Conservation (phyloP, 2,797 vertebrate genomes). For the Perodicticus potto region DNA sequence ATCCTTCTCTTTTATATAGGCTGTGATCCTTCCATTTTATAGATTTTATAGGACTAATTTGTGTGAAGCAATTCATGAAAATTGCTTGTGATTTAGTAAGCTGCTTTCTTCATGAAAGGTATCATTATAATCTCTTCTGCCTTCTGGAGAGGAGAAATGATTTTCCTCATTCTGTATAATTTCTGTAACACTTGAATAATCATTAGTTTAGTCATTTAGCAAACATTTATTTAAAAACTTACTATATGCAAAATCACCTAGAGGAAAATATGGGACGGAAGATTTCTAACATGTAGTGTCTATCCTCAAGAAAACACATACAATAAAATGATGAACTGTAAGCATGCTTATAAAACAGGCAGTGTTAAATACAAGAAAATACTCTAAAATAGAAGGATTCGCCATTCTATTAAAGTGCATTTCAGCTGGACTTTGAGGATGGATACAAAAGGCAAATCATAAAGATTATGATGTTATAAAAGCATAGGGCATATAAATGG, state of each 20-base stretch:
- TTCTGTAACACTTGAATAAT: slow-evolving; percentile 64
- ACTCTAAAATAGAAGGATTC: not conserved
- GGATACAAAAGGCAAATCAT: not conserved
- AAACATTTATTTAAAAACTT: slow-evolving; percentile 65
- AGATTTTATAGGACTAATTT: slow-evolving; percentile 53
- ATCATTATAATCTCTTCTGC: slow-evolving; percentile 64
- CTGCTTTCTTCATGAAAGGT: slow-evolving; percentile 44
- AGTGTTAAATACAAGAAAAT: not conserved
- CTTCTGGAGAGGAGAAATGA: slow-evolving; percentile 58
- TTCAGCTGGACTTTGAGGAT: not conserved
- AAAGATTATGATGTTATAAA: not conserved
- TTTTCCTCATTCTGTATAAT: slow-evolving; percentile 52
- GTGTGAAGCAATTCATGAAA: slow-evolving; percentile 65
- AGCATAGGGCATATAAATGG: not conserved
- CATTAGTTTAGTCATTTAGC: slow-evolving; percentile 43
- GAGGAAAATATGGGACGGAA: not conserved
- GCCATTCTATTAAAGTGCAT: not conserved
- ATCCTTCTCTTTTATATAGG: not conserved
- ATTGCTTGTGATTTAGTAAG: slow-evolving; percentile 56
- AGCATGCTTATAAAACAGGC: not conserved
- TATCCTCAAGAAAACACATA: not conserved
- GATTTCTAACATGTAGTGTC: not conserved
- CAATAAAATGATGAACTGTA: slow-evolving; percentile 7
- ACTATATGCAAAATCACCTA: not conserved
- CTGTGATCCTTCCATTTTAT: slow-evolving; percentile 47